Evolutionary conservation across 2,113 vertebrate species (phyloP).

Genomic region (Turnix velox): DNA sequence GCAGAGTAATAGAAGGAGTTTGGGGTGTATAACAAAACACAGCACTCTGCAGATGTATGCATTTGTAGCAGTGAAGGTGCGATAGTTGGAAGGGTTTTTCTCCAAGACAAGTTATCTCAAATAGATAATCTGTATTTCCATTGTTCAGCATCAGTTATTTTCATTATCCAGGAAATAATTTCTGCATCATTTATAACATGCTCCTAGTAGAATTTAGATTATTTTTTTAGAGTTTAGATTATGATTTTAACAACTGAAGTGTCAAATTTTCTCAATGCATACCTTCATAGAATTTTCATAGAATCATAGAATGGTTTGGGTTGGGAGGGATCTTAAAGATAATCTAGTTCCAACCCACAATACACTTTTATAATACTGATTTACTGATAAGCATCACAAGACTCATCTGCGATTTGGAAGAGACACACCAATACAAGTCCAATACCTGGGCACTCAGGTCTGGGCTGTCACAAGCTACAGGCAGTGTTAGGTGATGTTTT

Average conservation of each 20-base stretch:
- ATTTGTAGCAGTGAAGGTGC: neutral
- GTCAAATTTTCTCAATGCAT: neutral
- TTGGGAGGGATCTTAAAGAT: no score
- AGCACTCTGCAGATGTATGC: neutral
- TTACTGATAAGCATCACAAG: accelerated
- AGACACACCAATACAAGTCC: neutral
- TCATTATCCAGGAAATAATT: neutral
- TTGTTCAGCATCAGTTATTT: neutral
- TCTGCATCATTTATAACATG: neutral
- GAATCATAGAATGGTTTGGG: no score
- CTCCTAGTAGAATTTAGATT: neutral
- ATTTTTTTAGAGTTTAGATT: neutral
- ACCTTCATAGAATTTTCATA: no score
- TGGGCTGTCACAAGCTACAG: neutral
- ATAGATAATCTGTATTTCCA: neutral
- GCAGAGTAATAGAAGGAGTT: neutral
- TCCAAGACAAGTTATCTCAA: neutral
- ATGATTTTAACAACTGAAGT: neutral
- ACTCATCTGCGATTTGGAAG: neutral
- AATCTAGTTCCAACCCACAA: no score
- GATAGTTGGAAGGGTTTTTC: neutral
- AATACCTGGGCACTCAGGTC: accelerated
- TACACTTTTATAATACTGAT: neutral
- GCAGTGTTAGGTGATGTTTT: neutral
- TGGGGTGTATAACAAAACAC: neutral